Evolutionary conservation across 1,140 invertebrate genomes (phyloP), one percentile per base, ranked within the genome.

Genomic region (Trypoxylus dichotomus): DNA sequence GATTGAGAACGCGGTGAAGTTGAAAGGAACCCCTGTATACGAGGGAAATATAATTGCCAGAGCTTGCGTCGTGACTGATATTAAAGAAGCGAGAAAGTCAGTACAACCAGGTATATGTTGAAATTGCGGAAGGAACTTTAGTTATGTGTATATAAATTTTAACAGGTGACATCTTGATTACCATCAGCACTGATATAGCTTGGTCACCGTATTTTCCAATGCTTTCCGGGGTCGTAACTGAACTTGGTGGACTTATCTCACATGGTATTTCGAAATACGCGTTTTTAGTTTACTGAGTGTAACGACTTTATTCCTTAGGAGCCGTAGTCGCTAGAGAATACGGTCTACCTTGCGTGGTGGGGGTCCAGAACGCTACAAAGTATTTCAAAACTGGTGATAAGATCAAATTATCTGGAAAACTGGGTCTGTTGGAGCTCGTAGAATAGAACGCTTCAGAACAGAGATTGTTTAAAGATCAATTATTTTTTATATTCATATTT

Each of bases 181-280:
- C 94, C 0, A 87, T 90, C 76, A 90, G 90, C 21, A 96, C 94
- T 0, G 95, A 97, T 83, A 93, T 96, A 77, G 94, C 93, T 15
- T 97, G 95, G 95, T 93, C 92, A 19, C 94, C 95, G 0, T 96
- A 95, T 84, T 97, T 96, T 83, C 94, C 95, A 0, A 87, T 96
- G 7, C 85, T 96, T 5, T 86, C 89, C 1, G 95, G 94, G 19
- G 89, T 97, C 13, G 92, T 95, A 3, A 96, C 95, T 0, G 95
- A 97, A 86, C 86, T 96, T 6, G 95, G 95, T 21, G 95, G 95
- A 58, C 88, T 96, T 0, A 91, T 96, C 79, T 96, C 94, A 54
- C 95, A 97, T 83, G 95, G 93, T 93, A 84, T 81, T n/a, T n/a
- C n/a, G n/a, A n/a, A n/a, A n/a, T n/a, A n/a, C n/a, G n/a, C n/a